A percentile compares a stretch with the other conserved stretches of the same genome.
phyloP scores from a whole-genome alignment of 2,797 vertebrate genomes.

The Hozukius guyotensis region DNA sequence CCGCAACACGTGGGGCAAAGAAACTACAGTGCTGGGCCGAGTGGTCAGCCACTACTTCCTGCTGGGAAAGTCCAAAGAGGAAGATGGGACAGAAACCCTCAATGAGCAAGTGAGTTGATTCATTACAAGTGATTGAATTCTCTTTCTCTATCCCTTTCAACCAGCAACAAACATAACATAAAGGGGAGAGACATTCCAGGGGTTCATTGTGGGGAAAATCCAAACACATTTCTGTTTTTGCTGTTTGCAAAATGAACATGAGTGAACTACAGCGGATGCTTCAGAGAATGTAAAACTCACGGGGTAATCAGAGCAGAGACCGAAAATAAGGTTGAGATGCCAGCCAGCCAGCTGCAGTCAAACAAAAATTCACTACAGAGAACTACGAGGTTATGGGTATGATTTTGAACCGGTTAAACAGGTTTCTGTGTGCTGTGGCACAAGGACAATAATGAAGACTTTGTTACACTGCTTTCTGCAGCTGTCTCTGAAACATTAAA shows the following conservation, averaged over 20 bases:
- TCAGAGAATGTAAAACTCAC: not conserved
- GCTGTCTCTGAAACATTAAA: not conserved
- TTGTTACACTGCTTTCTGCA: not conserved
- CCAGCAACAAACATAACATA: not conserved
- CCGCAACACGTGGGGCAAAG: slow-evolving; percentile 55
- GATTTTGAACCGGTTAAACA: not conserved
- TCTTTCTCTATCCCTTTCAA: not conserved
- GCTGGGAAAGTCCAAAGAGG: slow-evolving; percentile 29
- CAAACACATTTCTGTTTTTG: not conserved
- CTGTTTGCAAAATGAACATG: not conserved
- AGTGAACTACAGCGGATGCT: not conserved
- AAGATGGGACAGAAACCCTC: not conserved
- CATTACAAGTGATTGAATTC: not conserved
- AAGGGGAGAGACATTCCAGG: not conserved
- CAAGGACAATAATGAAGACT: not conserved
- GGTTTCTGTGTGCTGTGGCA: not conserved
- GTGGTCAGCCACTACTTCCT: slow-evolving; percentile 57
- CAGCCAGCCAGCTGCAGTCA: not conserved
- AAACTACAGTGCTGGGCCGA: slow-evolving; percentile 7
- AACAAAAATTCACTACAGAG: not conserved
- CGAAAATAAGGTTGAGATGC: not conserved
- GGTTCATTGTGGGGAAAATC: not conserved
- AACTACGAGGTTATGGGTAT: not conserved
- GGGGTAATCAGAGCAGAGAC: not conserved
- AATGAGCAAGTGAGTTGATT: slow-evolving; percentile 43